Percentiles rank a stretch among this genome's conserved stretches.
phyloP scores from a whole-genome alignment of 2,797 vertebrate genomes.

The Typhlichthys subterraneus region DNA sequence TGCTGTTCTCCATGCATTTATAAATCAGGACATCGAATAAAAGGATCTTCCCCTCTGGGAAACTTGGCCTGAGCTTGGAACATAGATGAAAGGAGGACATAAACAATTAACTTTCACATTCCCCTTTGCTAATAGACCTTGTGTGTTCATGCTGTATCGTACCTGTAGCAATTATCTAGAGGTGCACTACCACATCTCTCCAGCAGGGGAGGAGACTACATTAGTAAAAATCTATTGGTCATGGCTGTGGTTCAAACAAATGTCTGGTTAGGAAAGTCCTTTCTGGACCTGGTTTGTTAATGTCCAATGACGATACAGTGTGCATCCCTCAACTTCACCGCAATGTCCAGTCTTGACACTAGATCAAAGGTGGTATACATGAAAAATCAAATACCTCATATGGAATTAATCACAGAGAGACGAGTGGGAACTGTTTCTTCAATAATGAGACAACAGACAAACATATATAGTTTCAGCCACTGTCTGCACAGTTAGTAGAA shows the following conservation, averaged over 20 bases:
- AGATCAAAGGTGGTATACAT: background rate
- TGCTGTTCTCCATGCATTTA: slow-evolving; percentile 45
- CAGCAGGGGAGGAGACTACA: background rate
- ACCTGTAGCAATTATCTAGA: no score
- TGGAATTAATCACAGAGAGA: background rate
- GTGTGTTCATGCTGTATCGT: slow-evolving; percentile 3
- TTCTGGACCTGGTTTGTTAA: background rate
- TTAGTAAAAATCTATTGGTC: background rate
- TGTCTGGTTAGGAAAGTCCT: no score
- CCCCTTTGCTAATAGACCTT: background rate
- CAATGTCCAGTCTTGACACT: background rate
- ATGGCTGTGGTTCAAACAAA: no score
- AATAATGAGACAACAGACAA: background rate
- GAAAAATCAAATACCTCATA: background rate
- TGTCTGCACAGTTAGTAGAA: no score
- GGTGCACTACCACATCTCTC: no score
- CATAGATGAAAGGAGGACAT: background rate
- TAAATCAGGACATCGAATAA: slow-evolving; percentile 50
- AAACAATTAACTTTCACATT: background rate
- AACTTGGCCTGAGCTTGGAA: slow-evolving; percentile 19
- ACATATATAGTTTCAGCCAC: no score
- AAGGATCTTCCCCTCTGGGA: slow-evolving; percentile 37
- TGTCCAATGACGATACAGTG: slow-evolving; percentile 1
- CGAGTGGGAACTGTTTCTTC: background rate
- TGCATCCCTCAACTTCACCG: background rate